Evolutionary conservation across 2,888 invertebrate genomes (phyloP).

Genomic region (Ectemnius continuus): DNA sequence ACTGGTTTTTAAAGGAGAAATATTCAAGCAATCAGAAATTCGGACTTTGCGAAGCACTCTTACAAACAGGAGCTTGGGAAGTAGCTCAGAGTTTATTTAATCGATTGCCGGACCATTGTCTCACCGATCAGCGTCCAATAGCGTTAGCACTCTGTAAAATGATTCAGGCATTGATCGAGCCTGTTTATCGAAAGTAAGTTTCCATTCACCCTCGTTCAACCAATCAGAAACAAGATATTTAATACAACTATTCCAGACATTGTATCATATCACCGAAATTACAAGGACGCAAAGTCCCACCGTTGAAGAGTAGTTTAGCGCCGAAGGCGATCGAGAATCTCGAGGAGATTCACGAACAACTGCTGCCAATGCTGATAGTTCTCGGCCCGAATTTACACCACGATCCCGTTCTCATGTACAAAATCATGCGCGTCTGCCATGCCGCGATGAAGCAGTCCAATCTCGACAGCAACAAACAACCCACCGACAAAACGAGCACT

Average conservation of each 20-base stretch:
- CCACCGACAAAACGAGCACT: conserved; percentile 73
- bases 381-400: conserved; percentile 93
- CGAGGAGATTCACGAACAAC: conserved; percentile 85
- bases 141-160: conserved; percentile 88
- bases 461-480: conserved; percentile 71
- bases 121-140: conserved; percentile 88
- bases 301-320: conserved; percentile 81
- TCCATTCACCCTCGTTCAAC: too few relatives aligned
- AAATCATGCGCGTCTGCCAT: conserved; percentile 82
- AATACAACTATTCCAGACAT: conserved; percentile 80
- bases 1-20: conserved; percentile 67
- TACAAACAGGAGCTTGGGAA: conserved; percentile 94
- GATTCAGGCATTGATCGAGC: conserved; percentile 91
- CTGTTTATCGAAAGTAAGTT: conserved; percentile 90
- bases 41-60: conserved; percentile 92
- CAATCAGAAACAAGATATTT: too few relatives aligned
- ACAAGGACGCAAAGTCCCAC: conserved; percentile 79
- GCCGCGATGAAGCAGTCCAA: conserved; percentile 71
- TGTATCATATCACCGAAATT: conserved; percentile 87
- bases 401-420: conserved; percentile 94
- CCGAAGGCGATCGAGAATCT: conserved; percentile 85
- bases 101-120: conserved; percentile 89
- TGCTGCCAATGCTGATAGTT: conserved; percentile 91
- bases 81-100: conserved; percentile 89
- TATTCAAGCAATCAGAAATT: conserved; percentile 93